These are phyloP conservation scores for Chymomyza fuscimana DNA, from an alignment of 2,888 invertebrate species.

Conservation along the genomic window DNA sequence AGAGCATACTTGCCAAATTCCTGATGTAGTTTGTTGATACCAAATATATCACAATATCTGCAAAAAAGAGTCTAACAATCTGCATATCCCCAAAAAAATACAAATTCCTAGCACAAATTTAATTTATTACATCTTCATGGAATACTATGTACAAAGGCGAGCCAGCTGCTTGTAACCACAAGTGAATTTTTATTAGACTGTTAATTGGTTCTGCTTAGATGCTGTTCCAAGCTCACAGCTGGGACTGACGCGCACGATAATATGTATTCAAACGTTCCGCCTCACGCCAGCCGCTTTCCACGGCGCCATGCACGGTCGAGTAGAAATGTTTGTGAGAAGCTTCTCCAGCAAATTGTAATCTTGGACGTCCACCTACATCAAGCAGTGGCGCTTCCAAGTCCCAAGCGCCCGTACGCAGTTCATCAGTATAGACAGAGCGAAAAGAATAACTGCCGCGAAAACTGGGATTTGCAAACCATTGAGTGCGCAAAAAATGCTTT, in stretches of 20 bases:
- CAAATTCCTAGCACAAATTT: neutral
- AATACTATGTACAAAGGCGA: neutral
- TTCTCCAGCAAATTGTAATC: conserved; percentile 85
- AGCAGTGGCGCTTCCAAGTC: conserved; percentile 82
- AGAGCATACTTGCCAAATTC: too few relatives aligned
- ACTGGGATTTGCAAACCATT: conserved; percentile 84
- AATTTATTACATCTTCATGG: neutral
- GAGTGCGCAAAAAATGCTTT: conserved; percentile 80
- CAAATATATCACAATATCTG: too few relatives aligned
- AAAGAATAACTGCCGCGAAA: conserved; percentile 85
- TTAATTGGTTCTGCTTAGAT: neutral
- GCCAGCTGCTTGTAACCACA: neutral
- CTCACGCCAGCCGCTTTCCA: conserved; percentile 87
- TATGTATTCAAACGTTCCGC: conserved; percentile 82
- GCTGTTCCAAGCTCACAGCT: conserved; percentile 43
- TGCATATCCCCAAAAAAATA: too few relatives aligned
- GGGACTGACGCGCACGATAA: conserved; percentile 61
- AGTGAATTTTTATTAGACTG: neutral
- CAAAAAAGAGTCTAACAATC: too few relatives aligned
- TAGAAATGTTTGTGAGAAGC: conserved; percentile 84
- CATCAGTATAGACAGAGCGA: conserved; percentile 82
- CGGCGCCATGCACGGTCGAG: conserved; percentile 86
- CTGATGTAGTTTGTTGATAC: too few relatives aligned
- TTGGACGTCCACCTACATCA: conserved; percentile 77
- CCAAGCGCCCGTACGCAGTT: conserved; percentile 81